Evolutionary conservation across 1,140 invertebrate species (phyloP).

Genomic region (Holotrichia oblita): DNA sequence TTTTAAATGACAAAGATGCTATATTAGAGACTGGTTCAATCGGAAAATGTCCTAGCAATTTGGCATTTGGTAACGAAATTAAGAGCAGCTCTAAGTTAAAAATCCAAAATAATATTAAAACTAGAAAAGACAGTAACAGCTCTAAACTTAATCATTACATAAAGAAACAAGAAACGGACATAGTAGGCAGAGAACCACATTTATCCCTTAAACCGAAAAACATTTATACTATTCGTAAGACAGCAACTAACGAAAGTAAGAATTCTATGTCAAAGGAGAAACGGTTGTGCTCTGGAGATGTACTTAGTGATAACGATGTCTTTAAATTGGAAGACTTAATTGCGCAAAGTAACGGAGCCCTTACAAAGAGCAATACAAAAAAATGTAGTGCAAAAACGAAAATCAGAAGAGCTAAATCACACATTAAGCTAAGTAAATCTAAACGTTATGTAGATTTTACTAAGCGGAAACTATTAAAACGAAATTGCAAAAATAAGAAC

Average conservation of each 20-base stretch:
- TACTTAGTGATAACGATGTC: not conserved
- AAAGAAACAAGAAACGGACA: not conserved
- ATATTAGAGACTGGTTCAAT: conserved; percentile 11
- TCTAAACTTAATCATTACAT: not conserved
- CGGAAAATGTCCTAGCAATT: not conserved
- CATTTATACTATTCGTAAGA: conserved; percentile 20
- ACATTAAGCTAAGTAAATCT: conserved; percentile 10
- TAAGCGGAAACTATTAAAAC: conserved; percentile 5
- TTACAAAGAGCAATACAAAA: not conserved
- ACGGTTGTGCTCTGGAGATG: conserved; percentile 10
- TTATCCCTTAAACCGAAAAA: conserved; percentile 16
- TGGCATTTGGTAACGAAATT: too few species aligned
- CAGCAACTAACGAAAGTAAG: not conserved
- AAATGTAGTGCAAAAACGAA: too few species aligned
- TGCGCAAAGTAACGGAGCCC: not conserved
- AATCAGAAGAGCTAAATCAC: not conserved
- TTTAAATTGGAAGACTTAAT: conserved; percentile 35
- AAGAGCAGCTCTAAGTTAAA: not conserved
- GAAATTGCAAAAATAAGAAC: too few species aligned
- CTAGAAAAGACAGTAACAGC: not conserved
- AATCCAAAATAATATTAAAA: not conserved
- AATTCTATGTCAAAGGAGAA: not conserved
- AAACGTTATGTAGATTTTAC: conserved; percentile 7
- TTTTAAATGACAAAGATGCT: not conserved
- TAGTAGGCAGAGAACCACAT: not conserved